Evolutionary conservation across 2,113 vertebrate species (phyloP), one percentile per base, ranked within the genome.

Genomic region (Geococcyx californianus): DNA sequence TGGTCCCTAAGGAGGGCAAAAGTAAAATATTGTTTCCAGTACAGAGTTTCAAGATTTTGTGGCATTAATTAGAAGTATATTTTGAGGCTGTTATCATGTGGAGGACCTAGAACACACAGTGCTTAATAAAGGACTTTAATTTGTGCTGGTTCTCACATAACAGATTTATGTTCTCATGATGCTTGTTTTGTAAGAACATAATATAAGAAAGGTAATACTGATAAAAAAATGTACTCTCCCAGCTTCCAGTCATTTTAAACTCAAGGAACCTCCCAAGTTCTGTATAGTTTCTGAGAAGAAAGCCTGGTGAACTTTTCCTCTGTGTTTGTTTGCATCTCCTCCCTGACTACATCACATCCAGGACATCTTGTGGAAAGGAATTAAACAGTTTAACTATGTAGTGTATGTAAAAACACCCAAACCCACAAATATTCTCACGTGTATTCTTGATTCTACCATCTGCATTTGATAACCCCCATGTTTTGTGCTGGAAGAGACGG

Each of bases 341-440:
- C 38, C 16, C 15, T 12, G 9, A 36, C 33, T 51, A 51, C 9
- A 25, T 0, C 10, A 7, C 28, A 63, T 31, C 20, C 33, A 51
- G 9, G 15, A 26, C 16, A 20, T 68, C 42, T 10, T 20, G 2
- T 44, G 36, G 23, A 40, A 60, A 40, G 42, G 10, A 75, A 56
- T 80, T 33, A 17, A 1, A 36, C 0, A 1, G 29, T 81, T 64
- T 89, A 62, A 45, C 28, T 52, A 40, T 52, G 10, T 15, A 42
- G 28, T 55, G 6, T 33, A 42, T 60, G 34, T 29, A 54, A 52
- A 42, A 58, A 62, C 16, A 45, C 13, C 45, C 14, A 45, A 45
- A 45, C 16, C 33, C 40, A 42, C 40, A 36, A 4, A 21, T 1
- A 1, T 33, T 47, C 28, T 25, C 1, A 0, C 13, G 6, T 25